These are phyloP conservation scores for Eristalinus aeneus DNA, from an alignment of 2,888 invertebrate species.

Conservation along the genomic window DNA sequence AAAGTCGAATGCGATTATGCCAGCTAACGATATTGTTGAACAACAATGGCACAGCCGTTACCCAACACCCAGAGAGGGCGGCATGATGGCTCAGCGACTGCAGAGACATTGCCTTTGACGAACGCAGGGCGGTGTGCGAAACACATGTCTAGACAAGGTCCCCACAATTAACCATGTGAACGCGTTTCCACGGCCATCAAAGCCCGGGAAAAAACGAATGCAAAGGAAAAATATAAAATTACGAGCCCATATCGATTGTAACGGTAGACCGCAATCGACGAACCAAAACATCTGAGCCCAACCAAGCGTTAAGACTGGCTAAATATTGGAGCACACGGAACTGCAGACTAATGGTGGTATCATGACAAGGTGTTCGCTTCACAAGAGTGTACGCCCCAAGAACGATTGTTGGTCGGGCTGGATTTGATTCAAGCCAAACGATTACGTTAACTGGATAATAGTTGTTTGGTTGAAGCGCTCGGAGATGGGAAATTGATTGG, in stretches of 20 bases:
- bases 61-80: not conserved
- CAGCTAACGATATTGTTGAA: constrained; percentile 11
- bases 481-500: constrained; percentile 62
- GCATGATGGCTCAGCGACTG: not conserved
- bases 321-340: constrained; percentile 16
- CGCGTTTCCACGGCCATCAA: constrained; percentile 35
- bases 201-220: not conserved
- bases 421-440: constrained; percentile 56
- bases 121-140: constrained; percentile 1
- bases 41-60: not conserved
- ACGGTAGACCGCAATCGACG: constrained; percentile 46
- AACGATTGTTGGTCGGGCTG: constrained; percentile 35
- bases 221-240: constrained; percentile 1
- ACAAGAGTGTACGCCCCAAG: constrained; percentile 1
- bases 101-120: not conserved
- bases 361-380: not conserved
- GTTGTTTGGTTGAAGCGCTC: constrained; percentile 26
- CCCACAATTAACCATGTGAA: constrained; percentile 48
- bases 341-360: constrained; percentile 20
- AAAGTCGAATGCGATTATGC: not conserved
- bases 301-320: constrained; percentile 33
- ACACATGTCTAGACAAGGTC: constrained; percentile 59
- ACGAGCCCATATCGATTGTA: constrained; percentile 27
- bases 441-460: constrained; percentile 41
- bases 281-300: constrained; percentile 23